A percentile compares a stretch with the other conserved stretches of the same genome.
Evolutionary conservation across 2,113 vertebrate genomes (phyloP).

Genomic region (Rissa tridactyla): DNA sequence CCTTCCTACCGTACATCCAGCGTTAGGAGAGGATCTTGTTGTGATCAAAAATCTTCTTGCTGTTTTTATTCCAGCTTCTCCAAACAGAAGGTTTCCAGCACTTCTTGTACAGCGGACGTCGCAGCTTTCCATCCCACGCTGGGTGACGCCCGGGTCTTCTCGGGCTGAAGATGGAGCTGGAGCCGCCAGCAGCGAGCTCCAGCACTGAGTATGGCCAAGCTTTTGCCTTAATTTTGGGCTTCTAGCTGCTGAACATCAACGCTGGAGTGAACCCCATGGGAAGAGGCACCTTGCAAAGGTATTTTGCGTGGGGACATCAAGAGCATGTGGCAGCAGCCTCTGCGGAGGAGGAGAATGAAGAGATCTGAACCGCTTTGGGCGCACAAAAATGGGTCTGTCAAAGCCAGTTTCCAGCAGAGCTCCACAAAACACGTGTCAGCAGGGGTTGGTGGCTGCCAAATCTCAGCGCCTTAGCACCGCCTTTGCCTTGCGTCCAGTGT

Average conservation of each 20-base stretch:
- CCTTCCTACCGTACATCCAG: neutral
- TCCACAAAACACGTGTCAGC: neutral
- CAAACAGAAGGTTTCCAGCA: neutral
- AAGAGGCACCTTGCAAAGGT: neutral
- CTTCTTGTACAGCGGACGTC: accelerated
- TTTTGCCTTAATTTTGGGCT: neutral
- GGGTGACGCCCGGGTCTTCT: accelerated
- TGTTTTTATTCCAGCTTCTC: neutral
- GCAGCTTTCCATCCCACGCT: neutral
- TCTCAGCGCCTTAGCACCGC: accelerated
- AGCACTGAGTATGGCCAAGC: neutral
- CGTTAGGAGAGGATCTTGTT: neutral
- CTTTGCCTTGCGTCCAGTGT: accelerated
- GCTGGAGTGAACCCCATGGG: neutral
- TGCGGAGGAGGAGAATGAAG: neutral
- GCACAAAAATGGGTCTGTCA: neutral
- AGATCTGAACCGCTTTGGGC: neutral
- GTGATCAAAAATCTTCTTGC: neutral
- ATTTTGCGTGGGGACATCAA: accelerated
- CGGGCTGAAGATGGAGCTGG: accelerated
- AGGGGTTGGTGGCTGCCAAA: neutral
- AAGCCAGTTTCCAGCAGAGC: neutral
- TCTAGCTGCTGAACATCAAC: neutral
- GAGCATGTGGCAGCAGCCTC: accelerated
- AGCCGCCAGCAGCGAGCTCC: neutral